Evolutionary conservation across 2,888 invertebrate genomes (phyloP), one percentile per base, ranked within the genome.

Genomic region (Molorchus minor): DNA sequence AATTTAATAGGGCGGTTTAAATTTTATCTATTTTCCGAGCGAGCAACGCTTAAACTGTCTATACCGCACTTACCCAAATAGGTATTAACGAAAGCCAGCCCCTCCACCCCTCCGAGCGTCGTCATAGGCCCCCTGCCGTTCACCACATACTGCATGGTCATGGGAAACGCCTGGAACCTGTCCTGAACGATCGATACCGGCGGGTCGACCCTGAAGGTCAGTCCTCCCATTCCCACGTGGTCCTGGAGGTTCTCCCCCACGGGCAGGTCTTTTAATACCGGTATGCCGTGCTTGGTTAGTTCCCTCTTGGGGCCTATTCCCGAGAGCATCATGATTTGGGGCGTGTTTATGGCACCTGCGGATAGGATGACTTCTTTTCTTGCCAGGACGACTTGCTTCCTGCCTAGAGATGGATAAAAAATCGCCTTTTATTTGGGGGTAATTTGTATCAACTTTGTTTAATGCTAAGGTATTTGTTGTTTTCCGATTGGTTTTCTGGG

Each of bases 271-370:
- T 88, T 88, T 0, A 94, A 71, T 0, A 93, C 87, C 4, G 86
- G 86, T 43, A 95, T 91, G 2, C 90, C 89, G 54, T 90, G 82
- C 41, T 88, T 83, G 61, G 82, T 80, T 8, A 94, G 81, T 70
- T 94, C 92, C 10, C 87, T 81, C 52, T 83, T 82, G 0, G 93
- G 79, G 3, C 80, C 80, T 17, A 78, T 64, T 0, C 96, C 96
- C 0, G 95, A 95, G 0, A 97, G 80, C 94, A 96, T 94, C 60
- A 98, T 81, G 49, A 98, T 81, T 76, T 97, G 96, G 0, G 97
- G 94, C 8, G 91, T 90, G 76, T 96, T 96, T 20, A 98, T 92
- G 0, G 96, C 88, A 0, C 97, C 97, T 0, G 94, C 95, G 8
- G 94, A 90, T 33, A 97, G 76, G 44, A 97, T 92, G 0, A 97